A percentile compares a stretch with the other conserved stretches of the same genome.
These are phyloP conservation scores for Agrochola circellaris DNA, from an alignment of 2,888 invertebrate genomes.

Conservation along the genomic window DNA sequence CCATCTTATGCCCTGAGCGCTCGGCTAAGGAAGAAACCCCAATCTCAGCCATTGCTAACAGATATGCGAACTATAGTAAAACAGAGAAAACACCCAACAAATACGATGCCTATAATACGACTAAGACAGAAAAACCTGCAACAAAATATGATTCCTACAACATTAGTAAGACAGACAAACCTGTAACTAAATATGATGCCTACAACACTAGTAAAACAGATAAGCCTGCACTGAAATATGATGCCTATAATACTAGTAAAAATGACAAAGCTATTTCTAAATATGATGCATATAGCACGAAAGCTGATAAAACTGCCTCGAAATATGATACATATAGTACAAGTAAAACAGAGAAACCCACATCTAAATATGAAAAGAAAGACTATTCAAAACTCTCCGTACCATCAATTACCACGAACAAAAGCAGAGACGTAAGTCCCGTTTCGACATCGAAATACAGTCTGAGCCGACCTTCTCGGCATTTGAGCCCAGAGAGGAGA, in stretches of 20 bases:
- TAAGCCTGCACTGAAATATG: constrained; percentile 77
- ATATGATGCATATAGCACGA: constrained; percentile 72
- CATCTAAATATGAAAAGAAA: constrained; percentile 84
- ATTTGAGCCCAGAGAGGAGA: constrained; percentile 88
- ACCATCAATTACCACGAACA: constrained; percentile 79
- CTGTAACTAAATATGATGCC: constrained; percentile 77
- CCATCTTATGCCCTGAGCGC: constrained; percentile 82
- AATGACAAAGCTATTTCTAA: constrained; percentile 73
- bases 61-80: constrained; percentile 85
- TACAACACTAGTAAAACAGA: constrained; percentile 66
- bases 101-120: constrained; percentile 60
- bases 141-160: constrained; percentile 76
- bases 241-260: constrained; percentile 71
- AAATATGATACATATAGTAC: constrained; percentile 76
- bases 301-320: constrained; percentile 70
- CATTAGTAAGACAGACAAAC: constrained; percentile 69
- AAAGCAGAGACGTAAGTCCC: constrained; percentile 91
- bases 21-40: constrained; percentile 84
- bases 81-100: constrained; percentile 62
- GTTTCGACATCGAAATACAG: constrained; percentile 86
- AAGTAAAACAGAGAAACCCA: constrained; percentile 70
- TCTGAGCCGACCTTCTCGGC: constrained; percentile 84
- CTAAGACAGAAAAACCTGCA: constrained; percentile 69
- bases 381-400: constrained; percentile 87
- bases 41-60: constrained; percentile 84